Conservation (phyloP, 1,140 invertebrate genomes). For the Eubasilissa regina region DNA sequence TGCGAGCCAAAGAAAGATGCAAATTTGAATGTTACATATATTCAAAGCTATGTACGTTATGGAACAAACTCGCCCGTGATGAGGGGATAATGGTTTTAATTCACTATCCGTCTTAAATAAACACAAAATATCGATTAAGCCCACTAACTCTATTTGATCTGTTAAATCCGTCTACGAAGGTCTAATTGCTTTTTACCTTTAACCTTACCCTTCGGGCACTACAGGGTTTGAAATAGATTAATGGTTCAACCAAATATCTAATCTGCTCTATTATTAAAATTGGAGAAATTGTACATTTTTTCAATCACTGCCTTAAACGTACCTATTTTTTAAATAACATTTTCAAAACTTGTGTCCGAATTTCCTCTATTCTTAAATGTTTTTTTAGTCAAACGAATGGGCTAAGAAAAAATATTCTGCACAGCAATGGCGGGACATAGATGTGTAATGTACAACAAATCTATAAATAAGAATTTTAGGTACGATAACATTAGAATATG, state of each 20-base stretch:
- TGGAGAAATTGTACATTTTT: constrained; percentile 33
- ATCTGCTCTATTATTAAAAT: constrained; percentile 6
- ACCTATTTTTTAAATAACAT: neutral
- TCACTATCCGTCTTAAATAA: constrained; percentile 43
- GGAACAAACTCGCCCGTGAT: neutral
- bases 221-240: constrained; percentile 43
- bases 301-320: constrained; percentile 11
- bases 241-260: constrained; percentile 36
- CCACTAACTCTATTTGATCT: constrained; percentile 52
- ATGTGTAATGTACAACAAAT: no score
- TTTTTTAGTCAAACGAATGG: no score
- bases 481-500: no score
- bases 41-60: neutral
- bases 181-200: constrained; percentile 60
- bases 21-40: neutral
- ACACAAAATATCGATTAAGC: constrained; percentile 58
- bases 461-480: no score
- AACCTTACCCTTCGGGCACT: constrained; percentile 47
- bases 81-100: constrained; percentile 37
- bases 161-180: constrained; percentile 51
- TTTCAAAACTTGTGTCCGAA: no score
- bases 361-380: no score
- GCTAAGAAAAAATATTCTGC: no score
- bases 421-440: no score
- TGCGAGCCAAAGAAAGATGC: neutral